A percentile compares a stretch with the other conserved stretches of the same genome.
These are phyloP conservation scores for Epirrita christyi DNA, from an alignment of 2,888 invertebrate species.

Conservation along the genomic window DNA sequence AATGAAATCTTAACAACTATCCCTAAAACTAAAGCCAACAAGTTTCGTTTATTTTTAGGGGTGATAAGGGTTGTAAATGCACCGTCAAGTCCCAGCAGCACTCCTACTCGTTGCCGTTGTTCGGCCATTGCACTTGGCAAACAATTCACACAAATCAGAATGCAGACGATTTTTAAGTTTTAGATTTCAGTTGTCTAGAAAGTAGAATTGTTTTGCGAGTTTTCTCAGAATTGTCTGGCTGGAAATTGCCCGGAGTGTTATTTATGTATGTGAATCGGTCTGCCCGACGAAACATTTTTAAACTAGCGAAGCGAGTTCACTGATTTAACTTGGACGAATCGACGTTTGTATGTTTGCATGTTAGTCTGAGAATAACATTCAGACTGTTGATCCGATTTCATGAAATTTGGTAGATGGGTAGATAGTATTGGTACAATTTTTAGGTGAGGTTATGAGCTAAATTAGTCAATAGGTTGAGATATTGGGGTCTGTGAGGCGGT, in stretches of 20 bases:
- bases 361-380: too few species aligned
- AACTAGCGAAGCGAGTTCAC: too few species aligned
- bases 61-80: slow-evolving; percentile 5
- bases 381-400: too few species aligned
- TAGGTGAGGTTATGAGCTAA: too few species aligned
- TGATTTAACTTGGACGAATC: too few species aligned
- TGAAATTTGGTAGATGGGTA: too few species aligned
- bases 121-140: slow-evolving; percentile 38
- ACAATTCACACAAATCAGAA: neutral
- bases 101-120: slow-evolving; percentile 22
- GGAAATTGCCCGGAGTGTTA: neutral
- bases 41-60: neutral
- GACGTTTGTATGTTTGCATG: too few species aligned
- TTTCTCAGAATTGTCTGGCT: neutral
- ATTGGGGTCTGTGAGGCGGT: too few species aligned
- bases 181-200: neutral
- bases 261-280: too few species aligned
- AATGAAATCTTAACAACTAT: neutral
- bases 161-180: neutral
- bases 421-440: too few species aligned
- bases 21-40: neutral
- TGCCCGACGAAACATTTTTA: too few species aligned
- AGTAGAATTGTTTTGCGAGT: neutral
- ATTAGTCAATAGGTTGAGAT: too few species aligned
- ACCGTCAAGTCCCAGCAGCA: slow-evolving; percentile 26